Evolutionary conservation across 2,888 invertebrate genomes (phyloP), one percentile per base, ranked within the genome.

Genomic region (Omphaloscelis lunosa): DNA sequence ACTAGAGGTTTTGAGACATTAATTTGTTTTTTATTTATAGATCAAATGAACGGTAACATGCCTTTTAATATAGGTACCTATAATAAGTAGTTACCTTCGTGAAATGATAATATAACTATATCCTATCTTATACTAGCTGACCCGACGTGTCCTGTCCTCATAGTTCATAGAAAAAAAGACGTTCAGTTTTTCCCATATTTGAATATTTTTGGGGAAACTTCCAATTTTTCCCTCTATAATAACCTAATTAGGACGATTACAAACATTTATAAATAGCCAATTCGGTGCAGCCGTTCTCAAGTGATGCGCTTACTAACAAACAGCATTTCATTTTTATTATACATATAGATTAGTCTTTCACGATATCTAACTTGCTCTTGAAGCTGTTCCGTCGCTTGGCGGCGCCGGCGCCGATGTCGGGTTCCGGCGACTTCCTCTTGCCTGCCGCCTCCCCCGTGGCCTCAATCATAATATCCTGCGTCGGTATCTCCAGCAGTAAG

Each of bases 391-490:
- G 91, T 4, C 94, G 90, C 76, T 95, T 95, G 23, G 91, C 77
- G 12, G 90, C 72, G 65, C 81, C 12, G 0, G 74, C 53, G 56
- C 69, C 29, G 51, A 9, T 86, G 12, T 92, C 92, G 0, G 84
- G 86, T 0, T 80, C 86, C 0, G 95, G 94, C 4, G 95, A 93
- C 83, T 92, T 94, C 79, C 95, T 88, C 85, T 95, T 95, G 53
- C 89, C 83, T 29, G 71, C 58, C 51, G 88, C 86, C 11, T 83
- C 82, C 9, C 89, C 93, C 5, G 91, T 89, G 71, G 92, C 91
- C 58, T 93, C 93, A 15, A 93, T 92, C 74, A 91, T 90, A 17
- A 95, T 93, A 74, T 95, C 95, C 82, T 95, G 96, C 0, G 93
- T 93, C 20, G 94, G 93, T 63, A 96, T 92, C 53, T 92, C 94